A percentile compares a stretch with the other conserved stretches of the same genome.
These are phyloP conservation scores for Atethmia centrago DNA, from an alignment of 2,888 invertebrate genomes.

Conservation along the genomic window DNA sequence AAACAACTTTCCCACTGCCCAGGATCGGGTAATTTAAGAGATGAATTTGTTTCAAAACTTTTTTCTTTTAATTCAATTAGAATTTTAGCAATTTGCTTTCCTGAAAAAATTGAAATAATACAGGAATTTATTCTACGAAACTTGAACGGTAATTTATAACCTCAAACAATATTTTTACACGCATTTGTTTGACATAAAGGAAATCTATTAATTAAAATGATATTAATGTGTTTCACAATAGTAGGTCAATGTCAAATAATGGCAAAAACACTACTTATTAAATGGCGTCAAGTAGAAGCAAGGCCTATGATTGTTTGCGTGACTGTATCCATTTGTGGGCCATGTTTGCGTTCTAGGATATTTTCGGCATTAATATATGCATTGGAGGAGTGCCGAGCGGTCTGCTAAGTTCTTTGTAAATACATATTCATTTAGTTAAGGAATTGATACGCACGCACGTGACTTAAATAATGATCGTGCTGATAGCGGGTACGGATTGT, in stretches of 20 bases:
- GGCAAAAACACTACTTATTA: slow-evolving; percentile 56
- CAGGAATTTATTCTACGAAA: background rate
- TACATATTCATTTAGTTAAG: slow-evolving; percentile 48
- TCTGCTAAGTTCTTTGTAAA: slow-evolving; percentile 61
- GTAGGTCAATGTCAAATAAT: slow-evolving; percentile 59
- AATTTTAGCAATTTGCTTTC: slow-evolving; percentile 4
- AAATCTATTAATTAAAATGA: slow-evolving; percentile 17
- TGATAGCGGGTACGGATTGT: too few relatives aligned
- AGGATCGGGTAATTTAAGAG: slow-evolving; percentile 21
- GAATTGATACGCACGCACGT: slow-evolving; percentile 42
- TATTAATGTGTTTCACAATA: slow-evolving; percentile 24
- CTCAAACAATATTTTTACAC: background rate
- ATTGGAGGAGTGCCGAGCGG: slow-evolving; percentile 71
- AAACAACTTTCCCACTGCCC: background rate
- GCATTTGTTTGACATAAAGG: background rate
- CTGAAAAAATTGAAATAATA: background rate
- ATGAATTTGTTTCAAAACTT: slow-evolving; percentile 5
- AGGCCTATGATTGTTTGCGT: slow-evolving; percentile 74
- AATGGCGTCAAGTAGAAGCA: slow-evolving; percentile 65
- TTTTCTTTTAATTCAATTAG: slow-evolving; percentile 21
- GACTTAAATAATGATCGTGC: background rate
- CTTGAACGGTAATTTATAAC: background rate
- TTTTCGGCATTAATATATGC: slow-evolving; percentile 71
- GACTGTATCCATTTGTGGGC: slow-evolving; percentile 76
- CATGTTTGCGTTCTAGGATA: slow-evolving; percentile 74